Base-by-base conservation (phyloP, 2,113 vertebrate species). In the Halcyon malimbica region DNA sequence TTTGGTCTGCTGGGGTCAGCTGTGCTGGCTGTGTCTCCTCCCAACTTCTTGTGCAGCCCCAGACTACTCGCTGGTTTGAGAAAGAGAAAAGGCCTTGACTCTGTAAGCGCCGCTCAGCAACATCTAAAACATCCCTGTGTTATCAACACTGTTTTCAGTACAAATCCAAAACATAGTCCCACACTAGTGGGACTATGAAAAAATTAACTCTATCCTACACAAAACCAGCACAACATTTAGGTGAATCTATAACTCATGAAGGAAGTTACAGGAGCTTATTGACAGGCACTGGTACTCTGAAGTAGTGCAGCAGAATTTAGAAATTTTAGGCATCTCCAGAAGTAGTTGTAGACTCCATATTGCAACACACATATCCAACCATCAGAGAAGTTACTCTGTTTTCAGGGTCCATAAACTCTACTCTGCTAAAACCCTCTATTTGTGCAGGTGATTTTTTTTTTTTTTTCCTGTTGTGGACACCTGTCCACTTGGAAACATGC, bases 401-500 rank as follows among this genome's bases (percentile, higher is more conserved):
- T 88, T 56, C 65, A 91, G n/a, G 41, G 29, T 10, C 24, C 25
- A 53, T 64, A 87, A 64, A 62, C n/a, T 68, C 33, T 79, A 9
- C 35, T 42, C 20, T 71, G 24, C 35, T 62, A 50, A 24, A 91
- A 39, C 5, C 9, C 21, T 75, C 14, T 71, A 37, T 64, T 89
- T 67, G 9, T 42, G 35, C 7, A 87, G 39, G 48, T 67, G 68
- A 63, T 53, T 17, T 8, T 10, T 44, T 42, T 13, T 29, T 68
- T 51, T 25, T 26, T 60, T 35, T 16, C 63, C 19, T 83, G 17
- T 71, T 64, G 20, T 48, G 16, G 62, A 89, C 35, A 87, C 48
- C 31, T 76, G 62, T 85, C 65, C 44, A 28, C 81, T 89, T 94
- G 70, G 77, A 96, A 96, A 82, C 41, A 71, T 50, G 39, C 91